Evolutionary conservation across 2,797 vertebrate genomes (phyloP), one percentile per base, ranked within the genome.

Genomic region (Paratrypauchen microcephalus): DNA sequence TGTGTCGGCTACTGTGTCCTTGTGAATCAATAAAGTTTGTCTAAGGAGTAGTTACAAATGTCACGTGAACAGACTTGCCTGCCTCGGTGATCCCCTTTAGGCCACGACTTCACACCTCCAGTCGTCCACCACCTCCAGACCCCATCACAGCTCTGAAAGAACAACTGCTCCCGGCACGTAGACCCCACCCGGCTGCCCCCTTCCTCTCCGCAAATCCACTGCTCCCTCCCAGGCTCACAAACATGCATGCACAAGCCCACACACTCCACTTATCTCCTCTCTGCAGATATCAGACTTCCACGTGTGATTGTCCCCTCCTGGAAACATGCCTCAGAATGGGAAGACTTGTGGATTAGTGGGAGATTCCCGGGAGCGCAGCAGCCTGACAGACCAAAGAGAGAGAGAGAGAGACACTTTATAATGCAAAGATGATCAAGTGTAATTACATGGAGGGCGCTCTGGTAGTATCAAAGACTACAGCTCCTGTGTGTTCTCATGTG

Each of bases 341-440:
- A 73, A 68, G 77, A 83, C 77, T 82, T 81, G 75, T 77, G 83
- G 89, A 91, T 88, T 89, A 88, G 79, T 50, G 83, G 52, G 73
- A 83, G 81, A 74, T 76, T 84, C 86, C 85, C 82, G 79, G 68
- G 70, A 87, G 87, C 85, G 69, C 82, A 75, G 69, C 59, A 81
- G 83, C 77, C 73, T 88, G 86, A 84, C 84, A 74, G 80, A 75
- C 86, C 76, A 45, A 15, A 15, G 89, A 88, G 86, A 87, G 24
- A 26, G 24, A 26, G 24, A 26, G 89, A 91, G 88, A 90, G 86
- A 90, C 88, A 87, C 66, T 86, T 36, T 36, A 36, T 45, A 45
- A 45, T 82, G 86, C 86, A 89, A 90, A 91, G 86, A 84, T 81
- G 86, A 91, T 93, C 90, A 92, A 84, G 85, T 87, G 84, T 88